These are phyloP conservation scores for Drosophila nikananu DNA, from an alignment of 1,140 invertebrate species.

Conservation along the genomic window DNA sequence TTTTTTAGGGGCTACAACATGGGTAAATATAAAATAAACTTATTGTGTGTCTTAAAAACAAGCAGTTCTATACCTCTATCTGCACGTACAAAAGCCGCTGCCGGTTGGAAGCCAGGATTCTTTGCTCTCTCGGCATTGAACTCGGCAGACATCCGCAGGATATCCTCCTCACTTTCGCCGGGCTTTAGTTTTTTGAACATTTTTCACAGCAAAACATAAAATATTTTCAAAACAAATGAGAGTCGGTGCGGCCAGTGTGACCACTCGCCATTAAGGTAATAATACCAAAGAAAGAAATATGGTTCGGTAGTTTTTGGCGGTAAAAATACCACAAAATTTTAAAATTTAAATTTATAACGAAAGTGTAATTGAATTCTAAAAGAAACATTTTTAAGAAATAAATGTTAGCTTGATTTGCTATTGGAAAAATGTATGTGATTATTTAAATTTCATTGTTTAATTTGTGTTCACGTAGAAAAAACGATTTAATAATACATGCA, in stretches of 20 bases:
- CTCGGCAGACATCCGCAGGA: constrained; percentile 90
- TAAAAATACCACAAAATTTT: constrained; percentile 1
- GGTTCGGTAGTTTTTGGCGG: neutral
- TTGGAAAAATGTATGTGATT: neutral
- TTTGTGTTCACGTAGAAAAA: constrained; percentile 40
- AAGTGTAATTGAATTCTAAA: neutral
- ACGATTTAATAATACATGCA: constrained; percentile 32
- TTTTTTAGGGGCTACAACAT: constrained; percentile 51
- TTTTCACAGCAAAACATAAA: constrained; percentile 24
- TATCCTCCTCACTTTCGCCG: constrained; percentile 89
- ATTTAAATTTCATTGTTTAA: constrained; percentile 1
- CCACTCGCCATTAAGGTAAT: neutral
- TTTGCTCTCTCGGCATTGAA: constrained; percentile 87
- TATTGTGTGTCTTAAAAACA: neutral
- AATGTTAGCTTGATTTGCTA: neutral
- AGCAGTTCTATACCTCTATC: constrained; percentile 69
- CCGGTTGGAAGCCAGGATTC: constrained; percentile 86
- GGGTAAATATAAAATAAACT: neutral
- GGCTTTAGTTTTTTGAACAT: constrained; percentile 88
- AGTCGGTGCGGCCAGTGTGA: neutral
- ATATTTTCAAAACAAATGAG: constrained; percentile 25
- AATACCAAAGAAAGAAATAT: neutral
- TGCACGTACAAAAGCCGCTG: constrained; percentile 87
- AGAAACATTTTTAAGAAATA: neutral
- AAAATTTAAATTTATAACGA: neutral